Evolutionary conservation across 2,797 vertebrate species (phyloP).

Genomic region (Callimico goeldii): DNA sequence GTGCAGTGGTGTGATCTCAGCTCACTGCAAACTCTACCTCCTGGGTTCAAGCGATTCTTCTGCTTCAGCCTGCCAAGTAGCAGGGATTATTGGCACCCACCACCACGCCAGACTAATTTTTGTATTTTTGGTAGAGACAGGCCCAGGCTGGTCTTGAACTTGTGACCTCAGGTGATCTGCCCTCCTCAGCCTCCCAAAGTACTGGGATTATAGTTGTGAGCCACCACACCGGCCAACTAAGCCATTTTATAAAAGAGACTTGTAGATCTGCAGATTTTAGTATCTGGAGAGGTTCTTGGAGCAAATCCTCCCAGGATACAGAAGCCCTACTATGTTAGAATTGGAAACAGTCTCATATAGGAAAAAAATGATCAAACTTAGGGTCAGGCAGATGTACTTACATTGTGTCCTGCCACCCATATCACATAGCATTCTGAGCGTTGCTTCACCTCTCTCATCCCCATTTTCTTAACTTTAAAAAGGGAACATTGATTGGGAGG

Average conservation of each 20-base stretch:
- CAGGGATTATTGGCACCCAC: not conserved
- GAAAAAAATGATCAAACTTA: not conserved
- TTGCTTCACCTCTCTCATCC: not conserved
- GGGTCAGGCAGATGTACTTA: not conserved
- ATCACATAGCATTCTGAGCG: not conserved
- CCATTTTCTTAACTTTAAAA: not conserved
- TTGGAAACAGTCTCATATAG: rapidly evolving
- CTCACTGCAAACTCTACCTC: not conserved
- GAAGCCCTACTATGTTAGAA: not conserved
- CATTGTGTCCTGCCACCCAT: not conserved
- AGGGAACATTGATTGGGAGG: not conserved
- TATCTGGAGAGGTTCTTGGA: not conserved
- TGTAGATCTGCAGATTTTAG: not conserved
- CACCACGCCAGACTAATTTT: not conserved
- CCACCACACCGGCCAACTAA: not conserved
- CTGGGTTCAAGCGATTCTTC: not conserved
- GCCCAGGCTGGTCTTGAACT: not conserved
- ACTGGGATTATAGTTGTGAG: not conserved
- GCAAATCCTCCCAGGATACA: not conserved
- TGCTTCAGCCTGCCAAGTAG: not conserved
- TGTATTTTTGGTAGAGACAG: not conserved
- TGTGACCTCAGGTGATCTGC: not conserved
- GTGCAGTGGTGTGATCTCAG: not conserved
- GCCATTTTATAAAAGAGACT: not conserved
- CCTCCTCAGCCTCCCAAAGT: not conserved